A percentile compares a stretch with the other conserved stretches of the same genome.
phyloP scores from a whole-genome alignment of 2,797 vertebrate genomes.

The Thalassophryne amazonica region DNA sequence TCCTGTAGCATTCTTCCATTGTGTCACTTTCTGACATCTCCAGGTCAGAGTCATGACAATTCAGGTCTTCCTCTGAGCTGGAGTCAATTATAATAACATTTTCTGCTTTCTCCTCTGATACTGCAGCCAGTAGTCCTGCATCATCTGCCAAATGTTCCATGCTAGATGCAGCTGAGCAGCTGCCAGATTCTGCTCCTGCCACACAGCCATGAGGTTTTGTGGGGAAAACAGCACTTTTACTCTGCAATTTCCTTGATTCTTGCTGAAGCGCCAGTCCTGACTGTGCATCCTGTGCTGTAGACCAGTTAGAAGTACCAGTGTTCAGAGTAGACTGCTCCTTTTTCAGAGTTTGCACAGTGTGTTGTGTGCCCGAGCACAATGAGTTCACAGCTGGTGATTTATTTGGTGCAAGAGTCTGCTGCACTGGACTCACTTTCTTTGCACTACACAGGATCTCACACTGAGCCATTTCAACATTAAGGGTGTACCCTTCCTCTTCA shows the following conservation, averaged over 20 bases:
- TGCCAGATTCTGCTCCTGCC: constrained; percentile 1
- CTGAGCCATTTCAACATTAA: neutral
- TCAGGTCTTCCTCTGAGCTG: constrained; percentile 55
- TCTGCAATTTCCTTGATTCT: neutral
- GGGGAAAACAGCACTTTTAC: neutral
- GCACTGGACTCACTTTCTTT: constrained; percentile 20
- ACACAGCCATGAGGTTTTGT: neutral
- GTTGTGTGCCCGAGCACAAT: neutral
- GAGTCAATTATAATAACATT: constrained; percentile 39
- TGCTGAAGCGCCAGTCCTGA: constrained; percentile 14
- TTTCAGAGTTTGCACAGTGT: neutral
- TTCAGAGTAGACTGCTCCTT: neutral
- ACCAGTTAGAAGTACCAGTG: neutral
- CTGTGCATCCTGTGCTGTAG: neutral
- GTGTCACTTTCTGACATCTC: constrained; percentile 77
- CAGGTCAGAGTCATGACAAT: constrained; percentile 58
- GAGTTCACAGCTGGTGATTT: neutral
- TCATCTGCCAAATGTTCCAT: neutral
- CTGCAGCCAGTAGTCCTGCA: neutral
- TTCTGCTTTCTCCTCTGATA: neutral
- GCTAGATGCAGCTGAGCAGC: neutral
- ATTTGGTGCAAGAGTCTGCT: neutral
- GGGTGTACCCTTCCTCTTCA: neutral
- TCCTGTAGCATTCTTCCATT: constrained; percentile 80
- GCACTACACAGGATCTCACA: neutral